A percentile compares a stretch with the other conserved stretches of the same genome.
phyloP scores from a whole-genome alignment of 2,888 invertebrate genomes.

The Timema cristinae region DNA sequence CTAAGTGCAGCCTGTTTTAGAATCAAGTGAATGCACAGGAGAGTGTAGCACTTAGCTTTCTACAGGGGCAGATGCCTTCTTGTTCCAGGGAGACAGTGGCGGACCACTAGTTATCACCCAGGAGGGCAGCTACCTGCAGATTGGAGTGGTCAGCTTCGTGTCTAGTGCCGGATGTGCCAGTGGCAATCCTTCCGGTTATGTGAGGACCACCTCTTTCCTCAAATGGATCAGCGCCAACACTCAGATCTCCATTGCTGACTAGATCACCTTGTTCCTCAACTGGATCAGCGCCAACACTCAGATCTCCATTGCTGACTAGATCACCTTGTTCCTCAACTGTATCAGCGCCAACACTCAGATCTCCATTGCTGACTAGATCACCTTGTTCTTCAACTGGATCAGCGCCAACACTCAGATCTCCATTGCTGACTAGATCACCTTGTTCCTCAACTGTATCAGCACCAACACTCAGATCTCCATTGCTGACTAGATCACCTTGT shows the following conservation, averaged over 20 bases:
- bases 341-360: no score
- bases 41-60: neutral
- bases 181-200: conserved; percentile 39
- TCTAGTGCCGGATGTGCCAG: conserved; percentile 36
- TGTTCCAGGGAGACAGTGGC: conserved; percentile 40
- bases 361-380: no score
- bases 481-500: conserved; percentile 33
- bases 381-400: no score
- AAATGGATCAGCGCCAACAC: conserved; percentile 36
- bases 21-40: no score
- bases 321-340: no score
- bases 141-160: conserved; percentile 39
- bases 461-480: no score
- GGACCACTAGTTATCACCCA: conserved; percentile 37
- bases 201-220: conserved; percentile 35
- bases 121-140: conserved; percentile 31
- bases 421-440: no score
- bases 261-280: conserved; percentile 33
- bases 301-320: conserved; percentile 3
- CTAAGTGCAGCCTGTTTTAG: no score
- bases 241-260: conserved; percentile 29
- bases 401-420: no score
- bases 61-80: neutral
- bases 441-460: no score
- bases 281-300: conserved; percentile 37